Percentiles rank a stretch among this genome's conserved stretches.
Evolutionary conservation across 2,888 invertebrate genomes (phyloP).

Genomic region (Polydesmus complanatus): DNA sequence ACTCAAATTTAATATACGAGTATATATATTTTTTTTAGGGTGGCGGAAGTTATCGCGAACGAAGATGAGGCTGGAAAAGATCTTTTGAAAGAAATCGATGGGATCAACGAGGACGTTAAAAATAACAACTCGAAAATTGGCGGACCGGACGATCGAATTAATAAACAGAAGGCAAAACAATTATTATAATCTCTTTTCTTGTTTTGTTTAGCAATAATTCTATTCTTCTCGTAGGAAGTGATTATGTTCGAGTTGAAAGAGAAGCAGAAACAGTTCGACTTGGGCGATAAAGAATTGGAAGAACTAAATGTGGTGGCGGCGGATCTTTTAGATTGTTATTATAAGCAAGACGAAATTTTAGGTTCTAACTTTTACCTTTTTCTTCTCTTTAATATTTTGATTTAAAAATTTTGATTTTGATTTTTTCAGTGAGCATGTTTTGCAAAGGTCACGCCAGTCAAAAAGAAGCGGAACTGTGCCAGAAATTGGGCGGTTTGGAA

Average conservation of each 20-base stretch:
- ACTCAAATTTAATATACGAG: background rate
- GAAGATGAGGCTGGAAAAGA: slow-evolving; percentile 2
- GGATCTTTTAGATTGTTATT: slow-evolving; percentile 32
- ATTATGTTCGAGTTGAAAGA: slow-evolving; percentile 22
- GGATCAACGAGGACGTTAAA: background rate
- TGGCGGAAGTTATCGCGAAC: background rate
- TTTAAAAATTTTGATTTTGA: no score
- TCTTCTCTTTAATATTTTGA: no score
- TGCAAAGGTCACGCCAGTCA: background rate
- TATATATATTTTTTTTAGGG: no score
- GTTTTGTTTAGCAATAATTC: background rate
- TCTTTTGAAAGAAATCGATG: slow-evolving; percentile 10
- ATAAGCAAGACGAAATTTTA: slow-evolving; percentile 35
- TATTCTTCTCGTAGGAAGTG: slow-evolving; percentile 23
- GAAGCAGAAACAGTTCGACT: slow-evolving; percentile 20
- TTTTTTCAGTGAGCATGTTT: no score
- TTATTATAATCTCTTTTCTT: background rate
- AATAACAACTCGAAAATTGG: background rate
- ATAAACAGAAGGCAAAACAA: background rate
- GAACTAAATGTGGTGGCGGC: slow-evolving; percentile 26
- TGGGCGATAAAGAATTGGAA: slow-evolving; percentile 21
- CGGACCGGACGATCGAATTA: background rate
- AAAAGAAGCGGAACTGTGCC: slow-evolving; percentile 9
- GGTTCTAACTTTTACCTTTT: slow-evolving; percentile 24
- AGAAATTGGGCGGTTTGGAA: slow-evolving; percentile 12